phyloP scores from a whole-genome alignment of 37 sponge, comb jelly and placozoan species.

The Eunapius fragilis region DNA sequence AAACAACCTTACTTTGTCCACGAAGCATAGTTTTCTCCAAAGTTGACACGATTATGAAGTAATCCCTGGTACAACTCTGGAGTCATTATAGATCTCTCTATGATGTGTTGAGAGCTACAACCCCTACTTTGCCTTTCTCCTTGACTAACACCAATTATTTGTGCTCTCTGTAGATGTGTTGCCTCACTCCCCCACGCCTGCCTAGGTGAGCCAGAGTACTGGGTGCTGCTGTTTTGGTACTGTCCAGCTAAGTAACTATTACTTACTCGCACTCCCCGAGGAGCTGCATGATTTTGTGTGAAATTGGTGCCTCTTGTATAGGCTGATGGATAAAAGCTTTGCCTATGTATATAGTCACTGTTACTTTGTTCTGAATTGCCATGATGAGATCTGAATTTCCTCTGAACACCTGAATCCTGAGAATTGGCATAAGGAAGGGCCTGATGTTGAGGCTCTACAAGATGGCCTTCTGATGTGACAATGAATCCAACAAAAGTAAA shows the following conservation, averaged over 20 bases:
- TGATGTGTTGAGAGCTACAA: background rate
- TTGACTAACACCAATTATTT: no score
- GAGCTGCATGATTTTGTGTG: no score
- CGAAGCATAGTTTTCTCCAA: conserved; percentile 58
- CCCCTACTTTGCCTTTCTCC: background rate
- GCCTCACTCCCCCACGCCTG: no score
- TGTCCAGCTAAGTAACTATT: no score
- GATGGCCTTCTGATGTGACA: conserved; percentile 52
- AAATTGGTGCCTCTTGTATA: no score
- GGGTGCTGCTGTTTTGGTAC: no score
- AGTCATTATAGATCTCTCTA: conserved; percentile 50
- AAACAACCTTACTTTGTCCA: conserved; percentile 44
- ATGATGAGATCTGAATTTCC: background rate
- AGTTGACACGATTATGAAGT: conserved; percentile 36
- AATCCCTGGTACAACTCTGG: conserved; percentile 49
- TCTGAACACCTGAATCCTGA: background rate
- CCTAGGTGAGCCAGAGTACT: no score
- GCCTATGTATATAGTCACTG: no score
- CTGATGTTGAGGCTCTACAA: conserved; percentile 23
- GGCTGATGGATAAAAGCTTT: no score
- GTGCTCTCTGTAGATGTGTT: no score
- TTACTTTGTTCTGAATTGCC: no score
- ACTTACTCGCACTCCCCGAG: no score
- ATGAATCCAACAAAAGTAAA: conserved; percentile 84
- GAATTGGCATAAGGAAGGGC: background rate